Base-by-base conservation (phyloP, 1,140 invertebrate genomes). In the Musca domestica region DNA sequence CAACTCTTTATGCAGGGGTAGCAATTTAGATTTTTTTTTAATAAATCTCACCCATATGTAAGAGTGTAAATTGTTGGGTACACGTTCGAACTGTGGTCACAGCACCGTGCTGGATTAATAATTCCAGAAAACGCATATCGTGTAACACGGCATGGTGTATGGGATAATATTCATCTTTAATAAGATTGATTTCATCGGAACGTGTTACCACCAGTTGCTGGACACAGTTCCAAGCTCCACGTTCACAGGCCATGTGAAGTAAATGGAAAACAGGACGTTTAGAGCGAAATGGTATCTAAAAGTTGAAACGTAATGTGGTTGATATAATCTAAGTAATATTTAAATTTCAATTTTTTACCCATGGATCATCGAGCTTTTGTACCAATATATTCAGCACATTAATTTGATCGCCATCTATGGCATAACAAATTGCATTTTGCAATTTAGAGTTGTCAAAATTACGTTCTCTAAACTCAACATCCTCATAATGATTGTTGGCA, bases 81-180 rank as follows among this genome's bases (percentile, higher is more conserved):
- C 87, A 87, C 1, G 90, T 91, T 23, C 87, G 78, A 2, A 91
- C 90, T 3, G 85, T 88, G 2, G 88, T 88, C 48, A 88, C 85
- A 9, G 89, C 89, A n/a, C 88, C 88, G 72, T 85, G 82, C 71
- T 83, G 83, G 47, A 90, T 88, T 19, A 91, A 80, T 34, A 90
- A 74, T 73, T 89, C 88, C 6, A 91, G 78, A 76, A 90, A 90
- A 70, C 88, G 87, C 34, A 86, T 84, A 70, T 90, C 87, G 73
- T 90, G 88, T 25, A 89, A 82, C 6, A 88, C 87, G 2, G 89
- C 89, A 73, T 91, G 89, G 76, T 91, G 90, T 64, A 91, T 89
- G 6, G 90, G 90, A 82, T 89, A 91, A 76, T 90, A 91, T 82
- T 91, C 90, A 75, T 91, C 90, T 81, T 89, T 90, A 58, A 90